Evolutionary conservation across 2,888 invertebrate genomes (phyloP), one percentile per base, ranked within the genome.

Genomic region (Acleris sparsana): DNA sequence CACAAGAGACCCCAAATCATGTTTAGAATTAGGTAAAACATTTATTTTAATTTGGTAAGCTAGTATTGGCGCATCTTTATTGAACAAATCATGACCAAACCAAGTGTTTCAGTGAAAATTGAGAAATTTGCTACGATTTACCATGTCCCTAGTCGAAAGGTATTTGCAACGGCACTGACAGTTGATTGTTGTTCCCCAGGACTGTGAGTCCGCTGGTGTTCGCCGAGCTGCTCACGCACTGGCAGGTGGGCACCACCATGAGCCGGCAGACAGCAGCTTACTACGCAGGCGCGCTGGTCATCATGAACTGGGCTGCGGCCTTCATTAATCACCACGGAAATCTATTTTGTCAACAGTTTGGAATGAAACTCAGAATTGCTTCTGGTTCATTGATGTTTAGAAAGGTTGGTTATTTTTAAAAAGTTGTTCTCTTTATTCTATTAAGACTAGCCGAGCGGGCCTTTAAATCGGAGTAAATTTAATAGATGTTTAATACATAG

Each of bases 311-410:
- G 71, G 79, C 93, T 49, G 94, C 94, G 4, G 93, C 94, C 0
- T 84, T 95, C 62, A 89, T 94, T 62, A 94, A 95, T 75, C 97
- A 97, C 82, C 96, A 96, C 1, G 96, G 95, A 70, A 95, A 95
- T 81, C 93, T 96, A 75, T 94, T 93, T 53, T 89, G 93, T 39
- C 93, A 94, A 75, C 94, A 95, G 76, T 92, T 94, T 16, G 97
- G 97, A 44, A 95, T 96, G 96, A 93, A 95, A 78, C 87, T 96
- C 46, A 90, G 97, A 71, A 91, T 96, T 1, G 96, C 96, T 0
- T 94, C 95, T 63, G 95, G 96, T 75, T 94, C 96, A 0, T 83
- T 97, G 1, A 93, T 97, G 80, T 97, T 95, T 77, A 94, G 96
- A 86, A 97, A 97, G 94, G 96, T 66, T 22, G 1, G 66, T 2